Base-by-base conservation (phyloP, 2,888 invertebrate genomes). In the Diploptera punctata region DNA sequence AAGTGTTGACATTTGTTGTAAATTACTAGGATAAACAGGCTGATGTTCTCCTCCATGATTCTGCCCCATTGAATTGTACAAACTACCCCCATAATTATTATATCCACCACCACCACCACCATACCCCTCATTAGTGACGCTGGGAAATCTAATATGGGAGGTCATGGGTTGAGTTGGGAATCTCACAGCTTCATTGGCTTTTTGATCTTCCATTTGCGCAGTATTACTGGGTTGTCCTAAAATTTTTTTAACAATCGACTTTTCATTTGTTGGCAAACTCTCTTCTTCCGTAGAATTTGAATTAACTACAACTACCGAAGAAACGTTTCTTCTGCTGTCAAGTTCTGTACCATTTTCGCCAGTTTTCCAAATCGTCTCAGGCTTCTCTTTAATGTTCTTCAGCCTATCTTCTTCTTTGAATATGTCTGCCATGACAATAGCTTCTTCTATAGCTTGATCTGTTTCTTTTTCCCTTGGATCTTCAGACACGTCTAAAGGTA, bases 381-480 rank as follows among this genome's bases (percentile, higher is more conserved):
- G 16, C n/a, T 10, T 57, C 26, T 57, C 26, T 13, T 52, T 52
- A 10, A 13, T 52, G 24, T 52, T 24, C 18, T 49, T 67, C 26
- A 13, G 19, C 3, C 38, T 19, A 52, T 21, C 33, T 5, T 26
- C 52, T 26, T n/a, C n/a, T n/a, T 67, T 65, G 10, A 65, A 33
- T 3, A 67, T 33, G 18, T 71, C 71, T 13, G 71, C 71, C 57
- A 71, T 67, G 1, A 71, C 71, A 16, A 71, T 60, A 19, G 72
- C 67, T 26, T 67, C 68, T 38, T 72, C 68, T 26, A 61, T 54
- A 4, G 68, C 24, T 16, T 19, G 21, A n/a, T 24, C 33, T 13
- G 43, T 49, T 10, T 33, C 16, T 5, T 19, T 19, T 16, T 52
- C 44, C 3, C 31, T 3, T 19, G 67, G 26, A 18, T 54, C 44